Percentiles rank a stretch among this genome's conserved stretches.
Conservation (phyloP, 2,797 vertebrate genomes). For the Falco columbarius region DNA sequence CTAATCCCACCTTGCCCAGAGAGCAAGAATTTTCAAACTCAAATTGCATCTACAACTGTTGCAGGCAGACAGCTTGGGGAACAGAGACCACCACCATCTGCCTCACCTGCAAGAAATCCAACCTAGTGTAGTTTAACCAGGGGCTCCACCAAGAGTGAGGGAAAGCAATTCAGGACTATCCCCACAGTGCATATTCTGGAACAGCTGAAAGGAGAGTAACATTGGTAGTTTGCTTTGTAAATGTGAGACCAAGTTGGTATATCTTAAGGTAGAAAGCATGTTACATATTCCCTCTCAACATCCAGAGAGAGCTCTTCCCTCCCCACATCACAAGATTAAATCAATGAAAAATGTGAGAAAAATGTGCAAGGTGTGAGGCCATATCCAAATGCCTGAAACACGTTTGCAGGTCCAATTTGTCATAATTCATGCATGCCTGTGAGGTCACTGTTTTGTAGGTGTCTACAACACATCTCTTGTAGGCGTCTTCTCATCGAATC, state of each 20-base stretch:
- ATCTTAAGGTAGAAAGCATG: background rate
- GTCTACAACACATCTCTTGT: background rate
- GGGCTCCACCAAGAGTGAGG: background rate
- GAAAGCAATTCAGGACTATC: background rate
- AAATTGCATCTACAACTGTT: background rate
- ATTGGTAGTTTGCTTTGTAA: background rate
- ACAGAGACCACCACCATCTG: background rate
- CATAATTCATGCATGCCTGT: accelerated
- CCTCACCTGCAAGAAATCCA: background rate
- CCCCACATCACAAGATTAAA: background rate
- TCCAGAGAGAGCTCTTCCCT: background rate
- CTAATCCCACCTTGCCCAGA: background rate
- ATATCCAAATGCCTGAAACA: background rate
- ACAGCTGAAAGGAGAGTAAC: background rate
- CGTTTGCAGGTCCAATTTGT: background rate
- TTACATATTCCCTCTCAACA: background rate
- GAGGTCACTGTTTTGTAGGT: background rate
- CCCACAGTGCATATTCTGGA: background rate
- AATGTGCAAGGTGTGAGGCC: background rate
- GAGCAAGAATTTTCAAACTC: background rate
- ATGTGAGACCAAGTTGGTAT: background rate
- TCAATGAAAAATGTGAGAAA: background rate
- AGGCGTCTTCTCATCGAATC: background rate
- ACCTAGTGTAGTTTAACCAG: background rate
- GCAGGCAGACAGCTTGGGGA: background rate